Evolutionary conservation across 2,113 vertebrate species (phyloP), one percentile per base, ranked within the genome.

Genomic region (Myiagra hebetior): DNA sequence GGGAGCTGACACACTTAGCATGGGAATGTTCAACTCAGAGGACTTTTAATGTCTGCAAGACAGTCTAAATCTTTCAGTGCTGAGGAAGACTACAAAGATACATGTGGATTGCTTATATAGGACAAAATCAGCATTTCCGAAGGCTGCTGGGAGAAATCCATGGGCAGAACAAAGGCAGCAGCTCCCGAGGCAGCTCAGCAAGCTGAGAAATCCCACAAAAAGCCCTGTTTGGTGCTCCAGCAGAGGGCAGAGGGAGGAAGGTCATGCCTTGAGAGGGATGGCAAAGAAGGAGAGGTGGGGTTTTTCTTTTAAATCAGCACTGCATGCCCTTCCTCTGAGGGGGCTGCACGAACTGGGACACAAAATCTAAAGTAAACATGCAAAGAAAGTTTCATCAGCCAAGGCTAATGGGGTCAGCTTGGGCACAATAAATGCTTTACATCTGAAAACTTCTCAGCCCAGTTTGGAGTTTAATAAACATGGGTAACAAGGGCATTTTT

Each of bases 161-260:
- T 2, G 50, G 84, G 42, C 74, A 86, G 85, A 80, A 90, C 75
- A 88, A 82, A 88, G 16, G 15, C 60, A 4, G 50, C 53, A 83
- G 87, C 72, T 86, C 72, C 89, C 17, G 28, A 49, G 49, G 86
- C 42, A 86, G 56, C 81, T 74, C 77, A 75, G 89, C 76, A 76
- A 65, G 60, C 37, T 30, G 74, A 84, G 64, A 49, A 53, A 75
- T 14, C 76, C 73, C 28, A 42, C 60, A 65, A 15, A 80, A 65
- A 47, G 6, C 52, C 62, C 67, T 2, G 6, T 1, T 44, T 1
- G 8, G 55, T 6, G 37, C 26, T 31, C 1, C 4, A 31, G 84
- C 30, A 60, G 26, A 84, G 35, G 39, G 50, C 20, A 89, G 49
- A 7, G 0, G 37, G 42, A 73, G 33, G 77, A 75, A 93, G 80